A percentile compares a stretch with the other conserved stretches of the same genome.
phyloP scores from a whole-genome alignment of 1,140 invertebrate species.

The Drosophila equinoxialis region DNA sequence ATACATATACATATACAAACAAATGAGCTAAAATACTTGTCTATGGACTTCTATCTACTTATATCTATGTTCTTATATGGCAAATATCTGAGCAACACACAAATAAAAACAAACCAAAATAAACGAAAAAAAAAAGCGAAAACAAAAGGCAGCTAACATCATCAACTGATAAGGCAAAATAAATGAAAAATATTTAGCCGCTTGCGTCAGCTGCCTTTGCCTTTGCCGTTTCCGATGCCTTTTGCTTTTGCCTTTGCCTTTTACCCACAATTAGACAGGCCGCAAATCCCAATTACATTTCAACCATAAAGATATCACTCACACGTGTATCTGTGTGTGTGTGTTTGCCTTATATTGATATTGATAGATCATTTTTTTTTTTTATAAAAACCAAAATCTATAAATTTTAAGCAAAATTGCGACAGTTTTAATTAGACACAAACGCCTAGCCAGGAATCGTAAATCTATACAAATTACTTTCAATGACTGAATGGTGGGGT shows the following conservation, averaged over 20 bases:
- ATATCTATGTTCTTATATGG: conserved; percentile 23
- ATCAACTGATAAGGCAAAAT: conserved; percentile 50
- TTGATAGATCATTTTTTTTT: conserved; percentile 10
- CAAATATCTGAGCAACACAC: background rate
- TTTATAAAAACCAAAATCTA: background rate
- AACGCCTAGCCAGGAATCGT: background rate
- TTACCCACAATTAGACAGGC: background rate
- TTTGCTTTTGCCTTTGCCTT: background rate
- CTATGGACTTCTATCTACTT: background rate
- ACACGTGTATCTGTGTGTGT: conserved; percentile 7
- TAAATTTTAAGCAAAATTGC: background rate
- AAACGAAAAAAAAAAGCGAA: background rate
- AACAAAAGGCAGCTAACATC: conserved; percentile 31
- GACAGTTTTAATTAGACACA: conserved; percentile 19
- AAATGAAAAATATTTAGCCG: conserved; percentile 57
- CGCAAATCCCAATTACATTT: conserved; percentile 59
- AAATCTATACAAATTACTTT: conserved; percentile 6
- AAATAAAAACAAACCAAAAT: background rate
- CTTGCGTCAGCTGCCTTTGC: conserved; percentile 59
- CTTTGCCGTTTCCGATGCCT: background rate
- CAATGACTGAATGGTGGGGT: background rate
- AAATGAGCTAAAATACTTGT: background rate
- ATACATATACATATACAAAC: background rate
- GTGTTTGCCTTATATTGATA: conserved; percentile 12
- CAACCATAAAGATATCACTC: conserved; percentile 32